Conservation (phyloP, 2,888 invertebrate genomes). For the Norana najaformis region DNA sequence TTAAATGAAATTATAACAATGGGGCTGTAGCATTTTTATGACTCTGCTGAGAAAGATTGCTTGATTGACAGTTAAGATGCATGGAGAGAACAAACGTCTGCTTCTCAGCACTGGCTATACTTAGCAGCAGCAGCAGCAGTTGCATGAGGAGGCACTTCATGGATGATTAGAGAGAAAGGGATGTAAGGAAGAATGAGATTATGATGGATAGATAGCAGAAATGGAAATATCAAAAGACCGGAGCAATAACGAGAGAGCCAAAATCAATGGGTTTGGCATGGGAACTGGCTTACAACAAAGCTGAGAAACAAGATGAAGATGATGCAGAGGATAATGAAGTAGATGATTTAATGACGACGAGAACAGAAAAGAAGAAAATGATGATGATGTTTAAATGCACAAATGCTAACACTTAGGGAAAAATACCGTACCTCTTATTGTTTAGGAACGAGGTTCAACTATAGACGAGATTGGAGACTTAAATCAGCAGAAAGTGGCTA, state of each 20-base stretch:
- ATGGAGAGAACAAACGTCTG: neutral
- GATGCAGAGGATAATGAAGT: neutral
- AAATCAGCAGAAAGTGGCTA: too few species aligned
- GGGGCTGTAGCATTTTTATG: neutral
- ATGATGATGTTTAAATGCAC: neutral
- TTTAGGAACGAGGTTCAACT: too few species aligned
- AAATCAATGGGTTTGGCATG: neutral
- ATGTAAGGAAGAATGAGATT: neutral
- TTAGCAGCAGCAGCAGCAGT: neutral
- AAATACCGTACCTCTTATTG: too few species aligned
- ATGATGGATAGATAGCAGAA: neutral
- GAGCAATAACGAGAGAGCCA: neutral
- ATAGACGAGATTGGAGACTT: too few species aligned
- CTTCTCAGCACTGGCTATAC: neutral
- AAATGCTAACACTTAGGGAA: too few species aligned
- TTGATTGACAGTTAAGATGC: conserved; percentile 8
- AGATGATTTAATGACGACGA: neutral
- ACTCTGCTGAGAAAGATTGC: neutral
- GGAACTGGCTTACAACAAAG: neutral
- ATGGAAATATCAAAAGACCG: neutral
- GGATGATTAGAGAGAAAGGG: neutral
- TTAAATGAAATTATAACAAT: neutral
- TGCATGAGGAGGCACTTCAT: neutral
- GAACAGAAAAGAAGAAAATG: neutral
- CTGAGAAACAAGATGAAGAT: neutral